Conservation (phyloP, 2,888 invertebrate species). For the Papilio gigon region DNA sequence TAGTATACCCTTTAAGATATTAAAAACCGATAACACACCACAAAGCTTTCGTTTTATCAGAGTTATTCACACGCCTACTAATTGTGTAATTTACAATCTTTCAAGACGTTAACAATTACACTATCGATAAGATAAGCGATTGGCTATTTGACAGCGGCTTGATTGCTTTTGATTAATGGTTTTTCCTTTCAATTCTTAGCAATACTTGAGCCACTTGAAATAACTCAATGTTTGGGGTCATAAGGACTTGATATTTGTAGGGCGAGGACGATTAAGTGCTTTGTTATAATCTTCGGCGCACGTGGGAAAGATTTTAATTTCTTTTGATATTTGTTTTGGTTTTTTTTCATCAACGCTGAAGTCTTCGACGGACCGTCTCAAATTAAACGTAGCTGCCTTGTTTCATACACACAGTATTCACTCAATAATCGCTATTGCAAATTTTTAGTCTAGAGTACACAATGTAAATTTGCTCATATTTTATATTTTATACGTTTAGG, state of each 20-base stretch:
- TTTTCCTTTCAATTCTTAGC: conserved; percentile 3
- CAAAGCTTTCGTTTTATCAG: conserved; percentile 37
- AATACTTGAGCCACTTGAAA: conserved; percentile 19
- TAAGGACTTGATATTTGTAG: conserved; percentile 1
- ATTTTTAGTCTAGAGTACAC: no score
- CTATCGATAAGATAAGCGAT: conserved; percentile 12
- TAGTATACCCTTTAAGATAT: no score
- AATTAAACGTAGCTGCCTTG: no score
- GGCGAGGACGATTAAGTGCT: neutral
- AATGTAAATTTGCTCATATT: neutral
- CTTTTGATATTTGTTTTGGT: no score
- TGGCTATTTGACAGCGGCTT: conserved; percentile 13
- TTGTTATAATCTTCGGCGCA: neutral
- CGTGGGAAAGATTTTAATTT: no score
- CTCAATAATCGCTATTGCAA: no score
- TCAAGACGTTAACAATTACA: conserved; percentile 10
- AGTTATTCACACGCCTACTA: neutral
- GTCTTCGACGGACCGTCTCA: no score
- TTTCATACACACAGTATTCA: no score
- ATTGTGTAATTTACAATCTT: conserved; percentile 12
- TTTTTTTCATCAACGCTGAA: no score
- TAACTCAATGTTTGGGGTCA: neutral
- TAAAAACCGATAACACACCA: neutral
- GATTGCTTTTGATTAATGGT: conserved; percentile 9
- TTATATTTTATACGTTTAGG: conserved; percentile 72